Evolutionary conservation across 1,140 invertebrate species (phyloP).

Genomic region (Akabosia matsudoensis): DNA sequence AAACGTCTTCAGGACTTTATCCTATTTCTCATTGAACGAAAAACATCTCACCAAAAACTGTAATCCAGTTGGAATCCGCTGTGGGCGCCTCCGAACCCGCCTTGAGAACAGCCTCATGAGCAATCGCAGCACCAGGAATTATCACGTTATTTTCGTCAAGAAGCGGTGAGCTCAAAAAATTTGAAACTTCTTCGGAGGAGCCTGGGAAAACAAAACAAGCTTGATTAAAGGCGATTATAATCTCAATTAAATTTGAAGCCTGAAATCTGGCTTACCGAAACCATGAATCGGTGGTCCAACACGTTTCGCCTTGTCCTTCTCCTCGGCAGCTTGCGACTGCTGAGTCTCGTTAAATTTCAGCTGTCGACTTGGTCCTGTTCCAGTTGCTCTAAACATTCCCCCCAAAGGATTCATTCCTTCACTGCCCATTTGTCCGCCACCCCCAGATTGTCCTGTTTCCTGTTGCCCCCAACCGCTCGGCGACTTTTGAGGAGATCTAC

Average conservation of each 20-base stretch:
- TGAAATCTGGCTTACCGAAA: neutral
- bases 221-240: no score
- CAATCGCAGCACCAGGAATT: neutral
- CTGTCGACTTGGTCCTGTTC: neutral
- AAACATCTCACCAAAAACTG: slow-evolving; percentile 1
- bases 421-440: neutral
- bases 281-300: neutral
- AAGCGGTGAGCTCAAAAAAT: neutral
- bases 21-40: no score
- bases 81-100: neutral
- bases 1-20: neutral
- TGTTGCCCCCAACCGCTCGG: neutral
- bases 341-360: neutral
- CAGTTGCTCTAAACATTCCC: neutral
- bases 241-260: no score
- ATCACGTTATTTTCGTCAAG: neutral
- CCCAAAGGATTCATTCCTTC: no score
- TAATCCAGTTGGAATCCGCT: slow-evolving; percentile 6
- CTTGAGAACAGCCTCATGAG: neutral
- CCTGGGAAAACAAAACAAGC: neutral
- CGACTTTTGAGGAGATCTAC: slow-evolving; percentile 13
- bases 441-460: neutral
- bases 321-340: neutral
- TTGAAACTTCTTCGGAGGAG: neutral
- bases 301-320: slow-evolving; percentile 7